These are phyloP conservation scores for Bovichtus diacanthus DNA, from an alignment of 2,797 vertebrate genomes.

Conservation along the genomic window DNA sequence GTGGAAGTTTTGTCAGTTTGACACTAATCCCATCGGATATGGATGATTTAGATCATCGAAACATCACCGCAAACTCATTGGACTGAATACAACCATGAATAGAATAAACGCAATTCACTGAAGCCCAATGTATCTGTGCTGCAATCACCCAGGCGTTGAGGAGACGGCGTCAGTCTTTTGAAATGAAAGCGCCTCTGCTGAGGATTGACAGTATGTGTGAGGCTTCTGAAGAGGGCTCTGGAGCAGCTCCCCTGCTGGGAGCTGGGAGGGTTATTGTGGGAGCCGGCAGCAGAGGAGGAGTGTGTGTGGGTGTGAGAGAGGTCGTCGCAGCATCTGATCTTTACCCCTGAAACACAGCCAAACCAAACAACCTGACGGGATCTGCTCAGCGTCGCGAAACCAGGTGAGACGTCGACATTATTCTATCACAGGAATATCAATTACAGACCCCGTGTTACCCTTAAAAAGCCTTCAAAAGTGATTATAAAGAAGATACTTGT, in stretches of 20 bases:
- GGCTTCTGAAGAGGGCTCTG: background rate
- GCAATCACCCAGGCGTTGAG: background rate
- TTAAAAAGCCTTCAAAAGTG: too few relatives aligned
- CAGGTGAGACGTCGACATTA: background rate
- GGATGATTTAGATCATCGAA: background rate
- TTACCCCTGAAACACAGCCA: background rate
- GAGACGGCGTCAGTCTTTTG: background rate
- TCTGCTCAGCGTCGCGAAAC: background rate
- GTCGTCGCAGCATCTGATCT: slow-evolving; percentile 29
- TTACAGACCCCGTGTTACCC: too few relatives aligned
- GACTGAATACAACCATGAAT: background rate
- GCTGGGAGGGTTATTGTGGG: slow-evolving; percentile 34
- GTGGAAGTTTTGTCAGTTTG: too few relatives aligned
- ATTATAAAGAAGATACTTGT: too few relatives aligned
- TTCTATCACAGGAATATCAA: too few relatives aligned
- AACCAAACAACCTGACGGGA: slow-evolving; percentile 1
- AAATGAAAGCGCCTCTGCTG: slow-evolving; percentile 5
- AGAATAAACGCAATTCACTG: background rate
- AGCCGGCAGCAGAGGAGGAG: slow-evolving; percentile 13
- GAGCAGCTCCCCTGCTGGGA: background rate
- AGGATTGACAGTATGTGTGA: background rate
- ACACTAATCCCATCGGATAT: background rate
- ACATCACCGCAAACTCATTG: background rate
- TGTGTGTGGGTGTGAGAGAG: slow-evolving; percentile 58
- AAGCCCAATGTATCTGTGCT: background rate